Evolutionary conservation across 2,113 vertebrate species (phyloP), one percentile per base, ranked within the genome.

Genomic region (Ciconia boyciana): DNA sequence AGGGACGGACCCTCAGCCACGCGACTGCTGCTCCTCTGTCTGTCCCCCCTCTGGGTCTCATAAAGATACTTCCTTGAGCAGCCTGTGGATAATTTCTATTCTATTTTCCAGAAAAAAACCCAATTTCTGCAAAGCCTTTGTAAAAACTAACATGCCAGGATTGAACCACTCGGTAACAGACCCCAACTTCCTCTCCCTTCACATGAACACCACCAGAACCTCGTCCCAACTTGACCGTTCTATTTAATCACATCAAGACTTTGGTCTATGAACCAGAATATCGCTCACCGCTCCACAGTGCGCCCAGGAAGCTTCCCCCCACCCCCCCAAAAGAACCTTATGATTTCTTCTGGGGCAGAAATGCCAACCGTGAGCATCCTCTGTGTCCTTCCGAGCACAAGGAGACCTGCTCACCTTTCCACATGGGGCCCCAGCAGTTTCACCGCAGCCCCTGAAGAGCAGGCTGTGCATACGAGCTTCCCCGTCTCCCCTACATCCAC

Each of bases 201-300:
- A 4, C 69, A 24, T 7, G 0, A 25, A 1, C 58, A 13, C 28
- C 57, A 11, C 70, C 51, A 55, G 28, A 65, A 39, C 60, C 49
- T 28, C 41, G 0, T 26, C 70, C 34, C 70, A 28, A 6, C 28
- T 4, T 2, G 7, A 34, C 41, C 9, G 1, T 16, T 31, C 11
- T 0, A 22, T 28, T 61, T 9, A 34, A 64, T 16, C 39, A 1
- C 39, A 4, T 10, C 8, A 0, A 25, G 39, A 16, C 41, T 43
- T 29, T 1, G 36, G 14, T 13, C 24, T 9, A 2, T 32, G 32
- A 7, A 58, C 21, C 18, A 13, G 15, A 32, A 60, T 12, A 57
- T 12, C 13, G 3, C 41, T 25, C 41, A 11, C 17, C 1, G 4
- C 54, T 61, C 66, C 46, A 7, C 54, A 5, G 29, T 0, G 55